Percentiles rank a stretch among this genome's conserved stretches.
These are phyloP conservation scores for Reinhardtius hippoglossoides DNA, from an alignment of 2,113 vertebrate genomes.

Conservation along the genomic window DNA sequence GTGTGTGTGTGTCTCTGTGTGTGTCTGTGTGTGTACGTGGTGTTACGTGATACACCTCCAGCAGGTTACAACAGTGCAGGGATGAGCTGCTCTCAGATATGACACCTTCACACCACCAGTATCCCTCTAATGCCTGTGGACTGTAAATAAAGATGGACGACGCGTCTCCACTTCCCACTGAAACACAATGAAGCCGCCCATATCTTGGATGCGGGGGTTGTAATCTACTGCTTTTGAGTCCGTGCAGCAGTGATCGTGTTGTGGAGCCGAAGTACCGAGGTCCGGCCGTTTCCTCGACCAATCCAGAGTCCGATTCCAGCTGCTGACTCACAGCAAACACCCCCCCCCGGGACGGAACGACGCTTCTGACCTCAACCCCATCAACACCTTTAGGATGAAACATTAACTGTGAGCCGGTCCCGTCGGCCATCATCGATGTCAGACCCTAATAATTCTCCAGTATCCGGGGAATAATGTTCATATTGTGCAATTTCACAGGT, in stretches of 20 bases:
- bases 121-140: not conserved
- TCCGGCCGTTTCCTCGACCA: too few relatives aligned
- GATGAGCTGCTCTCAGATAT: constrained; percentile 11
- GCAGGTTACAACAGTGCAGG: constrained; percentile 53
- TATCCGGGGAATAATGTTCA: not conserved
- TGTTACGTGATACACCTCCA: constrained; percentile 41
- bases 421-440: not conserved
- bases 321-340: not conserved
- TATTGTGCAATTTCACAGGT: not conserved
- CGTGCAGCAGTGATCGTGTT: too few relatives aligned
- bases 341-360: not conserved
- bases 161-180: not conserved
- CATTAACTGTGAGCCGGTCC: not conserved
- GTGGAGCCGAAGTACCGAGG: too few relatives aligned
- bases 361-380: not conserved
- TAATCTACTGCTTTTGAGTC: too few relatives aligned
- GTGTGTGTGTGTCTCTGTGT: not conserved
- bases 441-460: not conserved
- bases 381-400: not conserved
- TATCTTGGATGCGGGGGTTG: too few relatives aligned
- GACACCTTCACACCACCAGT: constrained; percentile 21
- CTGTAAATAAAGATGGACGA: not conserved
- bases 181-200: too few relatives aligned
- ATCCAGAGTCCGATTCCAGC: too few relatives aligned
- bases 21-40: not conserved